Percentiles rank a stretch among this genome's conserved stretches.
phyloP scores from a whole-genome alignment of 2,113 vertebrate genomes.

The Menidia beryllina region DNA sequence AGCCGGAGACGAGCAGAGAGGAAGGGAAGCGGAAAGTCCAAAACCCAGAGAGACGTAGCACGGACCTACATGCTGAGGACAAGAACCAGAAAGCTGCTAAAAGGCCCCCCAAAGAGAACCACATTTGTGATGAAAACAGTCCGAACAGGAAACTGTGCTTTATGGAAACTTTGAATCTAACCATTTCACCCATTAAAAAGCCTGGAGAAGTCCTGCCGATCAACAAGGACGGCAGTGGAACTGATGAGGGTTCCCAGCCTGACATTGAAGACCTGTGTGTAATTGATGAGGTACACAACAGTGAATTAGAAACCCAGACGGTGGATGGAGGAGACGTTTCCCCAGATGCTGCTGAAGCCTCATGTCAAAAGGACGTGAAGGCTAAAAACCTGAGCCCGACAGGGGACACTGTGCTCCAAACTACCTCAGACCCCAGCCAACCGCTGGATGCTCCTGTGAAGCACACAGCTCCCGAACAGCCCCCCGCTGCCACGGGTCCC shows the following conservation, averaged over 20 bases:
- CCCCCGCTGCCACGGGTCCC: background rate
- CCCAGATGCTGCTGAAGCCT: background rate
- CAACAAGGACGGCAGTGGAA: conserved; percentile 35
- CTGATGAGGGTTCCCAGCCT: conserved; percentile 43
- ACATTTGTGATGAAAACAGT: conserved; percentile 55
- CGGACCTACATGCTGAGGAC: conserved; percentile 62
- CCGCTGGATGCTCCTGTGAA: background rate
- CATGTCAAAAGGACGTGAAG: conserved; percentile 4
- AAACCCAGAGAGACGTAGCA: conserved; percentile 23
- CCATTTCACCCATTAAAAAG: conserved; percentile 94
- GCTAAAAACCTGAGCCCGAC: conserved; percentile 10
- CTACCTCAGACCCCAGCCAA: conserved; percentile 11
- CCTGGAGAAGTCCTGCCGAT: conserved; percentile 16
- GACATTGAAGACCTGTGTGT: conserved; percentile 73
- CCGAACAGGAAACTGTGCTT: conserved; percentile 89
- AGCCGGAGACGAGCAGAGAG: conserved; percentile 61
- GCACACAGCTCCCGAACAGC: background rate
- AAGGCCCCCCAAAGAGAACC: conserved; percentile 22
- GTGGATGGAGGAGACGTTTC: background rate
- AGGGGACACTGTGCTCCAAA: conserved; percentile 1
- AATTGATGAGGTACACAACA: conserved; percentile 71
- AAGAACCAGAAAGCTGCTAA: conserved; percentile 45
- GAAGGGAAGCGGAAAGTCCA: conserved; percentile 70
- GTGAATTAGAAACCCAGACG: conserved; percentile 35
- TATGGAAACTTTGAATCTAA: conserved; percentile 97